phyloP scores from a whole-genome alignment of 2,888 invertebrate species.

The Cryptocheilus praepositus region DNA sequence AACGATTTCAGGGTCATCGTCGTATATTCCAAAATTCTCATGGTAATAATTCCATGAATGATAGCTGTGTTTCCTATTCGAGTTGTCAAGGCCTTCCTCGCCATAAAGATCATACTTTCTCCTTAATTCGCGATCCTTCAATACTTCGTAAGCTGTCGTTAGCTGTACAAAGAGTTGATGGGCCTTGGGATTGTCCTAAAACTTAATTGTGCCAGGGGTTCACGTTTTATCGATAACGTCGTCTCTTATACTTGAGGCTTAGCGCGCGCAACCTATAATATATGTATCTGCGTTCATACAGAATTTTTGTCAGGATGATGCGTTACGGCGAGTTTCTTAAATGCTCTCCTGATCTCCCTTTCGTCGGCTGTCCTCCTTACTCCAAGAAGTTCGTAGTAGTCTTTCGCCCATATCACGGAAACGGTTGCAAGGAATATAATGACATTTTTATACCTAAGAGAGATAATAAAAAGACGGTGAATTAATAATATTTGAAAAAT shows the following conservation, averaged over 20 bases:
- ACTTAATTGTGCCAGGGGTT: slow-evolving; percentile 18
- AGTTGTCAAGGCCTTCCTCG: slow-evolving; percentile 81
- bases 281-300: slow-evolving; percentile 67
- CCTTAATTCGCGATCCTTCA: slow-evolving; percentile 88
- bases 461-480: not conserved
- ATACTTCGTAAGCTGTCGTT: slow-evolving; percentile 89
- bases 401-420: slow-evolving; percentile 64
- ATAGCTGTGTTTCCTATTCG: slow-evolving; percentile 80
- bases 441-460: slow-evolving; percentile 18
- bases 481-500: no score
- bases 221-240: slow-evolving; percentile 6
- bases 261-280: not conserved
- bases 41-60: slow-evolving; percentile 89
- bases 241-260: not conserved
- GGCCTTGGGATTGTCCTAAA: slow-evolving; percentile 83
- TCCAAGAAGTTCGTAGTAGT: slow-evolving; percentile 83
- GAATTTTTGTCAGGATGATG: slow-evolving; percentile 86
- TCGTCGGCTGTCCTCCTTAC: slow-evolving; percentile 81
- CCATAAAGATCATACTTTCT: slow-evolving; percentile 88
- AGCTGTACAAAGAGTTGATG: slow-evolving; percentile 87
- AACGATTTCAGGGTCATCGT: slow-evolving; percentile 88
- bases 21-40: slow-evolving; percentile 89
- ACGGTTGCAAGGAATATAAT: slow-evolving; percentile 19
- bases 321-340: slow-evolving; percentile 85
- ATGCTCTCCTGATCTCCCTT: slow-evolving; percentile 85